Evolutionary conservation across 2,888 invertebrate species (phyloP).

Genomic region (Scaptodrosophila latifasciaeformis): DNA sequence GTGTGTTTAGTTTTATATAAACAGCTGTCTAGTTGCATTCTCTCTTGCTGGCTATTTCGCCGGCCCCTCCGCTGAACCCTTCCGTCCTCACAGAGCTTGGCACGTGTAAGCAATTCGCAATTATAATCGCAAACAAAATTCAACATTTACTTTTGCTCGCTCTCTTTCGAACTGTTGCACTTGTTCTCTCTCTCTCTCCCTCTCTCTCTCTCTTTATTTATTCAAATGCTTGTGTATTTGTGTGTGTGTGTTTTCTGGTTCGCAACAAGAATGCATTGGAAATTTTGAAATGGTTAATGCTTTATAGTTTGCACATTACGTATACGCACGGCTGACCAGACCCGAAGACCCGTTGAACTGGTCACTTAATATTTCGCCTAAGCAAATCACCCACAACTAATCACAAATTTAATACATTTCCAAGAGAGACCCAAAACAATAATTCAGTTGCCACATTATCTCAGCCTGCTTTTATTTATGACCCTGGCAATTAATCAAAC

Average conservation of each 20-base stretch:
- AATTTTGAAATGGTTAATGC: conserved; percentile 1
- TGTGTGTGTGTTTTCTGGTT: not conserved
- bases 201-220: not conserved
- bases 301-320: conserved; percentile 33
- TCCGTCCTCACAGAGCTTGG: too few relatives aligned
- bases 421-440: too few relatives aligned
- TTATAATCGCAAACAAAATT: conserved; percentile 54
- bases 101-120: conserved; percentile 64
- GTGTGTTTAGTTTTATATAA: not conserved
- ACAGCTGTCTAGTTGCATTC: conserved; percentile 29
- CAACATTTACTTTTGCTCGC: conserved; percentile 27
- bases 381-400: too few relatives aligned
- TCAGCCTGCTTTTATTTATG: too few relatives aligned
- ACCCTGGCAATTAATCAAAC: too few relatives aligned
- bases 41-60: too few relatives aligned
- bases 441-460: too few relatives aligned
- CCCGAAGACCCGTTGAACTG: too few relatives aligned
- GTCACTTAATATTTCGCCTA: too few relatives aligned
- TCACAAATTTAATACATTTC: too few relatives aligned
- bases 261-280: conserved; percentile 14
- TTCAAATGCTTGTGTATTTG: not conserved
- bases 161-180: conserved; percentile 1
- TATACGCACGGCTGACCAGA: conserved; percentile 43
- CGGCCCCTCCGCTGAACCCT: too few relatives aligned
- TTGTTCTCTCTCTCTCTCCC: conserved; percentile 6